Conservation (phyloP, 2,888 invertebrate genomes). For the Nebria brevicollis region DNA sequence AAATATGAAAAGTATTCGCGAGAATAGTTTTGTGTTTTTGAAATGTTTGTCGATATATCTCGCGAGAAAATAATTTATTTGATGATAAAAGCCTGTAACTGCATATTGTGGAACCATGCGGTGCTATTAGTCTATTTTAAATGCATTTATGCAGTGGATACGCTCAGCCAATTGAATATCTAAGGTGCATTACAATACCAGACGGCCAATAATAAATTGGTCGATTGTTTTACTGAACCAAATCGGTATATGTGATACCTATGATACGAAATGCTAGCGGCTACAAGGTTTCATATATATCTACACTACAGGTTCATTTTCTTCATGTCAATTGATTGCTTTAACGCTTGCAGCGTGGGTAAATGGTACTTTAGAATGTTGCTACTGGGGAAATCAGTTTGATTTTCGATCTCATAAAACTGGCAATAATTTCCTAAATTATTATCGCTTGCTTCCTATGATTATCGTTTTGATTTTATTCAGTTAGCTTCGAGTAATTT, state of each 20-base stretch:
- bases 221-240: slow-evolving; percentile 49
- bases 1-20: no score
- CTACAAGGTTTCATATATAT: background rate
- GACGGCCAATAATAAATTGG: slow-evolving; percentile 38
- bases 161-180: slow-evolving; percentile 43
- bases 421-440: slow-evolving; percentile 21
- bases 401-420: background rate
- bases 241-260: slow-evolving; percentile 38
- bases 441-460: slow-evolving; percentile 25
- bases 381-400: slow-evolving; percentile 4
- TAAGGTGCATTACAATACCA: background rate
- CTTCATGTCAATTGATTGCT: slow-evolving; percentile 6
- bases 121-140: slow-evolving; percentile 51
- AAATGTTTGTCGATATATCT: no score
- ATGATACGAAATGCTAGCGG: background rate
- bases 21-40: no score
- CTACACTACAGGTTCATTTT: background rate
- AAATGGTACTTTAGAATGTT: background rate
- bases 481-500: slow-evolving; percentile 19
- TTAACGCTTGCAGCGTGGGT: slow-evolving; percentile 16
- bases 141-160: slow-evolving; percentile 51
- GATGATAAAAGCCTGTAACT: background rate
- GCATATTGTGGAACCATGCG: slow-evolving; percentile 47
- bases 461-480: slow-evolving; percentile 27
- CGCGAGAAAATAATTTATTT: background rate